Base-by-base conservation (phyloP, 2,113 vertebrate species). In the Poicephalus gulielmi region DNA sequence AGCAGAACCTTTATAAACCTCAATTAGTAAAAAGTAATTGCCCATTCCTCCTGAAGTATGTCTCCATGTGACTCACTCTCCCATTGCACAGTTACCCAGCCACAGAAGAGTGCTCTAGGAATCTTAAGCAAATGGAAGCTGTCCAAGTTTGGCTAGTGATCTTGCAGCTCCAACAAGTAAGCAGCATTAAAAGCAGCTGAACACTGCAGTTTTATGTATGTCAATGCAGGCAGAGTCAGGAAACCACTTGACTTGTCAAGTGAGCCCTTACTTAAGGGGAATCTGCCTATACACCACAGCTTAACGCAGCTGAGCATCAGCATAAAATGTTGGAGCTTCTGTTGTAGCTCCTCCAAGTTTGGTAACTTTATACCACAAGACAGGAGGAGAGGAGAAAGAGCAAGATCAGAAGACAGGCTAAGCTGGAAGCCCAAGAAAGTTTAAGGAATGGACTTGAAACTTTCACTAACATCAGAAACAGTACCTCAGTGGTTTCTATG, bases 271-370 rank as follows among this genome's bases (percentile, higher is more conserved):
- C 50, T 31, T 41, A 10, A 27, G 20, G 33, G 77, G 30, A 59
- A 71, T 9, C 13, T 78, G 80, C 49, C 60, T 70, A 28, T 59
- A 27, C 44, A 89, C 55, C 33, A 10, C 44, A 24, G 68, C 20
- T 67, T 8, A 31, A 85, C 10, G 27, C 10, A 52, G 59, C 30
- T 27, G 17, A 68, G 73, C 9, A 49, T 2, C 74, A 71, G 47
- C 3, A 4, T 47, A 49, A 67, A 87, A 53, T 0, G 1, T 4
- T 52, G 64, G 73, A 63, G 52, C 46, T 47, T 4, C 76, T 25
- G 3, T 1, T 35, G 1, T 4, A 60, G 14, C 43, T 35, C 63
- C 30, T 3, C 0, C 18, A 18, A 33, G 25, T 2, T 18, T 46
- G 46, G 17, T 6, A 71, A 39, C 67, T 79, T 35, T 28, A 55